Conservation (phyloP, 2,888 invertebrate genomes). For the Dasypogon diadema region DNA sequence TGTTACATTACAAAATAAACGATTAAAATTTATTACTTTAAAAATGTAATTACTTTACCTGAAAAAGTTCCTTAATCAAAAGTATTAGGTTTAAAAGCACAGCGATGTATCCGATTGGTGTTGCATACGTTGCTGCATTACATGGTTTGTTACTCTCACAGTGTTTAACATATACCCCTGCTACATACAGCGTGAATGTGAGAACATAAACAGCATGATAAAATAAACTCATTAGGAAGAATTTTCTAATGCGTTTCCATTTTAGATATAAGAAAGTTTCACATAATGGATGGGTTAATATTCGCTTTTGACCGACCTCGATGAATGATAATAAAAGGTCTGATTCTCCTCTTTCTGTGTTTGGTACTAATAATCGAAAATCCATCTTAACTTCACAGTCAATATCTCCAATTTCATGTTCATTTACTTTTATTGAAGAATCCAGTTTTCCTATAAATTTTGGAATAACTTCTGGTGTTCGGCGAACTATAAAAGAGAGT, state of each 20-base stretch:
- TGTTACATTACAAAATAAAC: no score
- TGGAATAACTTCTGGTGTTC: conserved; percentile 85
- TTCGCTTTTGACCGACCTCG: conserved; percentile 83
- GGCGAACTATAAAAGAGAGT: conserved; percentile 83
- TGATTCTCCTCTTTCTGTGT: conserved; percentile 75
- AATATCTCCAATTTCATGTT: conserved; percentile 87
- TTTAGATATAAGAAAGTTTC: conserved; percentile 87
- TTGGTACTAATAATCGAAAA: conserved; percentile 74
- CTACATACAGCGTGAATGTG: conserved; percentile 79
- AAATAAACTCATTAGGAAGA: conserved; percentile 82
- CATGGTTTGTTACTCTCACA: conserved; percentile 63
- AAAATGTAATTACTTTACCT: conserved; percentile 61
- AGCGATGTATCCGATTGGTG: conserved; percentile 72
- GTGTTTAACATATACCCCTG: conserved; percentile 70
- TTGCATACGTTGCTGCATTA: conserved; percentile 62
- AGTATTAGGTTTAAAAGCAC: conserved; percentile 75
- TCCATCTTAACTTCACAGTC: conserved; percentile 85
- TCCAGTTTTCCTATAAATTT: conserved; percentile 79
- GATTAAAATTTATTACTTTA: background rate
- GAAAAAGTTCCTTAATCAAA: conserved; percentile 77
- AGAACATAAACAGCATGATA: conserved; percentile 83
- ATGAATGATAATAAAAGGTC: conserved; percentile 79
- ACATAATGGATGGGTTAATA: conserved; percentile 85
- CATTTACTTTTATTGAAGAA: conserved; percentile 81
- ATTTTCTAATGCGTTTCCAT: conserved; percentile 85